Evolutionary conservation across 2,113 vertebrate genomes (phyloP).

Genomic region (Syrrhaptes paradoxus): DNA sequence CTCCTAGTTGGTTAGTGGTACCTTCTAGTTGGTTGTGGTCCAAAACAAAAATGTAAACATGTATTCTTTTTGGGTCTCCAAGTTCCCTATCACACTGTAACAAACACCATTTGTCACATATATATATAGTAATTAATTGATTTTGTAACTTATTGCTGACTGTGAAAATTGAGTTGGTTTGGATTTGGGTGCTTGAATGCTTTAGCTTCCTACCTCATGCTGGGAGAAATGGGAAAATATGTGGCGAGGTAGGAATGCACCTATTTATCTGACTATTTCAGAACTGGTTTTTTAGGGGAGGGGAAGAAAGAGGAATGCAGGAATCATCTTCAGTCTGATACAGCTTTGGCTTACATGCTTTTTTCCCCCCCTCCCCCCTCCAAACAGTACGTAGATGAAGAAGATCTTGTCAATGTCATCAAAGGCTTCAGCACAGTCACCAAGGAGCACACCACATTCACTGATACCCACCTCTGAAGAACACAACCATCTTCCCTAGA

Average conservation of each 20-base stretch:
- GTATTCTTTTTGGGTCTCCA: background rate
- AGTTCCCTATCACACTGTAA: background rate
- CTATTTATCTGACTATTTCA: background rate
- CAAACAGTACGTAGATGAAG: constrained; percentile 88
- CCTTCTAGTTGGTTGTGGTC: background rate
- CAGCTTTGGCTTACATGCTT: background rate
- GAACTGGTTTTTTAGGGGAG: background rate
- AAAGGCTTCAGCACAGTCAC: constrained; percentile 89
- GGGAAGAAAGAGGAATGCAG: background rate
- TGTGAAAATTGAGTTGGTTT: background rate
- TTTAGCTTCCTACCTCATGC: background rate
- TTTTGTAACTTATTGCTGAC: background rate
- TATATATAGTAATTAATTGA: background rate
- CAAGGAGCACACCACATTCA: constrained; percentile 90
- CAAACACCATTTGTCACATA: background rate
- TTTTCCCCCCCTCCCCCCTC: background rate
- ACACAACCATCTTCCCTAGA: background rate
- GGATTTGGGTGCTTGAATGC: background rate
- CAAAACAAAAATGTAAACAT: background rate
- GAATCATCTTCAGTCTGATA: background rate
- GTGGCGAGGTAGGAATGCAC: background rate
- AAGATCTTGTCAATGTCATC: constrained; percentile 87
- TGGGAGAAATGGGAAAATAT: background rate
- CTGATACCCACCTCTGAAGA: constrained; percentile 84
- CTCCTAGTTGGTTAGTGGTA: background rate